These are phyloP conservation scores for Drosophila virilis DNA, from an alignment of 1,140 invertebrate species.

Conservation along the genomic window DNA sequence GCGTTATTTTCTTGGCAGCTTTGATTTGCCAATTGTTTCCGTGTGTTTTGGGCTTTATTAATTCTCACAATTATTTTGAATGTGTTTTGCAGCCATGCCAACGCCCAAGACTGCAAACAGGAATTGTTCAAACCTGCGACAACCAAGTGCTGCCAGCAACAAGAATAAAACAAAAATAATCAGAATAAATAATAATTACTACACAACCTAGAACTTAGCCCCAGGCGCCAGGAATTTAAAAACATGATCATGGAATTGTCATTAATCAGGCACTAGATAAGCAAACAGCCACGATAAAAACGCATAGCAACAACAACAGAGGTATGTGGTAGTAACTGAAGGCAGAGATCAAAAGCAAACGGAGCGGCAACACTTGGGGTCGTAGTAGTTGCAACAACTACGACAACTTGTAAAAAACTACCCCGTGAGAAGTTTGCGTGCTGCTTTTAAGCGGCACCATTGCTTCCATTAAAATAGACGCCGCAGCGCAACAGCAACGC, in stretches of 20 bases:
- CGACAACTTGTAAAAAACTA: conserved; percentile 28
- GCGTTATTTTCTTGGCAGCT: conserved; percentile 45
- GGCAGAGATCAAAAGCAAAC: not conserved
- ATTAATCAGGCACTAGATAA: conserved; percentile 31
- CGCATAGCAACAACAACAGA: conserved; percentile 29
- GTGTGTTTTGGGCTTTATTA: conserved; percentile 13
- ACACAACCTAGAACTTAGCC: conserved; percentile 11
- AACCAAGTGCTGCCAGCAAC: conserved; percentile 59
- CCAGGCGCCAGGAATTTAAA: conserved; percentile 46
- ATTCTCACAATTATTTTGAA: conserved; percentile 32
- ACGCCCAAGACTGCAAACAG: conserved; percentile 72
- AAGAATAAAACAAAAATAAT: conserved; percentile 36
- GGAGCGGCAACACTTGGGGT: conserved; percentile 11
- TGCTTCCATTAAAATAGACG: conserved; percentile 82
- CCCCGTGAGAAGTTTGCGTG: conserved; percentile 62
- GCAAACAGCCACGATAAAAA: conserved; percentile 27
- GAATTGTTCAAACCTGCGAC: conserved; percentile 65
- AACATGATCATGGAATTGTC: conserved; percentile 73
- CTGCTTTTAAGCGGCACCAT: conserved; percentile 81
- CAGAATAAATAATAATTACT: conserved; percentile 43
- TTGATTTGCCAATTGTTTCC: conserved; percentile 41
- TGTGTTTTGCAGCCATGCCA: conserved; percentile 62
- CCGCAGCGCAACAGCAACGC: conserved; percentile 79
- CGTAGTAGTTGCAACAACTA: conserved; percentile 11
- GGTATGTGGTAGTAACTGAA: conserved; percentile 37